Evolutionary conservation across 35 echinoderm and acorn worm species (phyloP).

Genomic region (Apostichopus parvimensis): DNA sequence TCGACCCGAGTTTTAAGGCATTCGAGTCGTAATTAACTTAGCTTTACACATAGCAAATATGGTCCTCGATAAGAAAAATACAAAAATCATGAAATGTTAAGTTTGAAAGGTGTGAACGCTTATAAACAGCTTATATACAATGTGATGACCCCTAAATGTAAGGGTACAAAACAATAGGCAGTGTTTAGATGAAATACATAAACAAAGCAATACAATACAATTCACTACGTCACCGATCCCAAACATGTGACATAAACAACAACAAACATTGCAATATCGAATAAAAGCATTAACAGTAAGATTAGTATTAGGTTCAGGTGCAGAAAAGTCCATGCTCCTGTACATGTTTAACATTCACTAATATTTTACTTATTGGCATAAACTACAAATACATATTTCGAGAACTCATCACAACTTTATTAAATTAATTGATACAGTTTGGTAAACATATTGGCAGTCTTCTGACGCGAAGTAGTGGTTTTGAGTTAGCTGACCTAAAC

Average conservation of each 20-base stretch:
- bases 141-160: background rate
- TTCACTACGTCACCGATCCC: background rate
- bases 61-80: too few species aligned
- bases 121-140: background rate
- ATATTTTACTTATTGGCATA: background rate
- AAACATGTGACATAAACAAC: constrained; percentile 23
- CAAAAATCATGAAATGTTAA: too few species aligned
- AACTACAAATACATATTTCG: background rate
- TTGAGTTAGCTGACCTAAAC: background rate
- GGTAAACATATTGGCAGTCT: background rate
- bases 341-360: background rate
- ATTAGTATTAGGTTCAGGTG: background rate
- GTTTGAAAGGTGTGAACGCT: background rate
- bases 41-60: too few species aligned
- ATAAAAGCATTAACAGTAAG: too few species aligned
- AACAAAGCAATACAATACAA: background rate
- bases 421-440: background rate
- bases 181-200: constrained; percentile 21
- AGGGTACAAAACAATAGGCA: constrained; percentile 10
- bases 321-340: background rate
- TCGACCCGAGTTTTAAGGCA: too few species aligned
- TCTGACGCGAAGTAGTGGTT: background rate
- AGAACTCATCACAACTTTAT: background rate
- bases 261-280: background rate
- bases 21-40: too few species aligned